A percentile compares a stretch with the other conserved stretches of the same genome.
Evolutionary conservation across 2,888 invertebrate genomes (phyloP).

Genomic region (Perdita meconis): DNA sequence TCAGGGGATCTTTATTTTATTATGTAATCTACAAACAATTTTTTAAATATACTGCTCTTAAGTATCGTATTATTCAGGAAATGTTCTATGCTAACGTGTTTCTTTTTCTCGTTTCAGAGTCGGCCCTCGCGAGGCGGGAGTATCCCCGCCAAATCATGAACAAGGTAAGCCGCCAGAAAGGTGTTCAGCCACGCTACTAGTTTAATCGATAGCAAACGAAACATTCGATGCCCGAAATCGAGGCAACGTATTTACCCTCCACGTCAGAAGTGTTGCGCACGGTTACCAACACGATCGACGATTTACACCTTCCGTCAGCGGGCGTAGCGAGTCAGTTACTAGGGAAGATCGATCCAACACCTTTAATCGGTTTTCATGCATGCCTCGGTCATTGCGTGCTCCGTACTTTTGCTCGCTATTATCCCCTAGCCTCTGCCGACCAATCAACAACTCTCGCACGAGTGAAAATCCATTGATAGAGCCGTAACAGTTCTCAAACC

Average conservation of each 20-base stretch:
- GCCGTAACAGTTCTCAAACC: constrained; percentile 22
- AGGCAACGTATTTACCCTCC: constrained; percentile 7
- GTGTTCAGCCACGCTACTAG: not conserved
- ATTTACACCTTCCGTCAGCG: constrained; percentile 46
- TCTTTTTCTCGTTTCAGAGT: constrained; percentile 81
- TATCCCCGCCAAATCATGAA: constrained; percentile 84
- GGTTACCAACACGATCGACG: constrained; percentile 22
- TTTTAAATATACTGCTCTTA: too few relatives aligned
- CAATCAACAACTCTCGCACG: constrained; percentile 40
- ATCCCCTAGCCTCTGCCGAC: constrained; percentile 42
- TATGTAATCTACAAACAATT: too few relatives aligned
- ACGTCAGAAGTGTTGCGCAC: constrained; percentile 11
- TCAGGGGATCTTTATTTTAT: too few relatives aligned
- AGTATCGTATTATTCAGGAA: not conserved
- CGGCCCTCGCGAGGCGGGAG: constrained; percentile 81
- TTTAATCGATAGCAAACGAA: constrained; percentile 4
- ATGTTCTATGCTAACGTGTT: not conserved
- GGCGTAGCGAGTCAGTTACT: constrained; percentile 67
- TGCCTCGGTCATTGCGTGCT: constrained; percentile 63
- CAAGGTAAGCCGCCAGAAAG: constrained; percentile 80
- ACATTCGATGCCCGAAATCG: not conserved
- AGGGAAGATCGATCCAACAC: constrained; percentile 74
- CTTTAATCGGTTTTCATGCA: constrained; percentile 70
- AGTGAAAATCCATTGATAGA: constrained; percentile 44
- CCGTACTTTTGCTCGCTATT: constrained; percentile 61